Evolutionary conservation across 2,888 invertebrate species (phyloP).

Genomic region (Gryllus longicercus): DNA sequence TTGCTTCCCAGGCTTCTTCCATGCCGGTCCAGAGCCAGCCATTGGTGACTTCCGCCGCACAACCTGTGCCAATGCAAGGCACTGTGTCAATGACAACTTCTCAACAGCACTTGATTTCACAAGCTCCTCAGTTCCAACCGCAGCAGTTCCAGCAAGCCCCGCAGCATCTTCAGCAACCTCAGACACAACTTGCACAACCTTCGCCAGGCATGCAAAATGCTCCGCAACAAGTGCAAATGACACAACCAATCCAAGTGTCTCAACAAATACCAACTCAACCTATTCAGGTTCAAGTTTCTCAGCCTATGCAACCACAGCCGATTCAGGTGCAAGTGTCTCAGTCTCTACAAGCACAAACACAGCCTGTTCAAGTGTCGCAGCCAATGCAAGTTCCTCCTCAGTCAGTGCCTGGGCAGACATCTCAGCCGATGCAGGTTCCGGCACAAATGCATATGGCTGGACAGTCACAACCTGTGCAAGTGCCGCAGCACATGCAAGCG

Average conservation of each 20-base stretch:
- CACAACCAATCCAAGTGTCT: conserved; percentile 50
- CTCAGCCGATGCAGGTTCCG: background rate
- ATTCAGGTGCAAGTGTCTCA: conserved; percentile 40
- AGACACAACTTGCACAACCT: conserved; percentile 34
- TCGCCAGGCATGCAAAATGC: conserved; percentile 26
- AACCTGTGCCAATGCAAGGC: conserved; percentile 23
- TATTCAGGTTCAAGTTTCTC: conserved; percentile 46
- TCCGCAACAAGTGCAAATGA: conserved; percentile 34
- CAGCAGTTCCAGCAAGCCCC: conserved; percentile 54
- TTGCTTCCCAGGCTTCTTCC: conserved; percentile 25
- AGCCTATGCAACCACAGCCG: conserved; percentile 51
- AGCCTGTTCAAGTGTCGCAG: conserved; percentile 43
- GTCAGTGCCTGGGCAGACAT: conserved; percentile 37
- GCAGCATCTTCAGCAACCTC: conserved; percentile 43
- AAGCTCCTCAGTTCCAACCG: conserved; percentile 42
- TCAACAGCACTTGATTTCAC: conserved; percentile 49
- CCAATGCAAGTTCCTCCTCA: conserved; percentile 37
- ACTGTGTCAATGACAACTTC: conserved; percentile 19
- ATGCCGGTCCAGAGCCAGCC: conserved; percentile 28
- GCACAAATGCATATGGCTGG: background rate
- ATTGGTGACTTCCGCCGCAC: conserved; percentile 25
- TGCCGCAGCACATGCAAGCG: background rate
- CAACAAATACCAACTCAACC: conserved; percentile 56
- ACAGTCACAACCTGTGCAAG: background rate
- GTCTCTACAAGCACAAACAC: conserved; percentile 43